These are phyloP conservation scores for Matsumurasca onukii DNA, from an alignment of 1,140 invertebrate genomes.

Conservation along the genomic window DNA sequence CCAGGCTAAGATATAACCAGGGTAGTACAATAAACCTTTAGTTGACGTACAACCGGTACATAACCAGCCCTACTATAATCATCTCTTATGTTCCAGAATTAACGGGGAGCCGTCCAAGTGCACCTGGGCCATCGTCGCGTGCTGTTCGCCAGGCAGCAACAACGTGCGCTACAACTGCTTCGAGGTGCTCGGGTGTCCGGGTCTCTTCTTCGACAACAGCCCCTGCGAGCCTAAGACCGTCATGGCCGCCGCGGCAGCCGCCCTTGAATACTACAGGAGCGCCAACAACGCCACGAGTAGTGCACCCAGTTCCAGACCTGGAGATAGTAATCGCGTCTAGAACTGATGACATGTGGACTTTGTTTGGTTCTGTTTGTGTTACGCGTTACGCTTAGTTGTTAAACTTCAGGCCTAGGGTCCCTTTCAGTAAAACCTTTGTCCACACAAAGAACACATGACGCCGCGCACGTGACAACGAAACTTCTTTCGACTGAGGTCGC, in stretches of 20 bases:
- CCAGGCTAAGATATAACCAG: no score
- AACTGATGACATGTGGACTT: neutral
- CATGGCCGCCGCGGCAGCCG: slow-evolving; percentile 51
- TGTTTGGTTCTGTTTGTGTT: no score
- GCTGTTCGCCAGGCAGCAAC: slow-evolving; percentile 54
- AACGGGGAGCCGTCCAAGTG: slow-evolving; percentile 53
- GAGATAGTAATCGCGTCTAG: neutral
- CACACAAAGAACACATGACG: no score
- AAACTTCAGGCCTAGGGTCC: no score
- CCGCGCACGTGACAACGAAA: no score
- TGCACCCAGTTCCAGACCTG: neutral
- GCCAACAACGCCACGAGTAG: neutral
- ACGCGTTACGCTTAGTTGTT: no score
- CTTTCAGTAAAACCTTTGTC: no score
- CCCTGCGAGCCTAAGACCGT: slow-evolving; percentile 58
- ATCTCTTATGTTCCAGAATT: no score
- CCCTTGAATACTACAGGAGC: slow-evolving; percentile 50
- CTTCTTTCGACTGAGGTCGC: no score
- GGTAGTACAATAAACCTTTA: no score
- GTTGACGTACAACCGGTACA: no score
- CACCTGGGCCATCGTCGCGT: slow-evolving; percentile 65
- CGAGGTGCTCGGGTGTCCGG: slow-evolving; percentile 61
- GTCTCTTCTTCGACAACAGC: slow-evolving; percentile 60
- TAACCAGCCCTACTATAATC: no score
- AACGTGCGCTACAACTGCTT: slow-evolving; percentile 59